These are phyloP conservation scores for Chrysomela aeneicollis DNA, from an alignment of 2,888 invertebrate species.

Conservation along the genomic window DNA sequence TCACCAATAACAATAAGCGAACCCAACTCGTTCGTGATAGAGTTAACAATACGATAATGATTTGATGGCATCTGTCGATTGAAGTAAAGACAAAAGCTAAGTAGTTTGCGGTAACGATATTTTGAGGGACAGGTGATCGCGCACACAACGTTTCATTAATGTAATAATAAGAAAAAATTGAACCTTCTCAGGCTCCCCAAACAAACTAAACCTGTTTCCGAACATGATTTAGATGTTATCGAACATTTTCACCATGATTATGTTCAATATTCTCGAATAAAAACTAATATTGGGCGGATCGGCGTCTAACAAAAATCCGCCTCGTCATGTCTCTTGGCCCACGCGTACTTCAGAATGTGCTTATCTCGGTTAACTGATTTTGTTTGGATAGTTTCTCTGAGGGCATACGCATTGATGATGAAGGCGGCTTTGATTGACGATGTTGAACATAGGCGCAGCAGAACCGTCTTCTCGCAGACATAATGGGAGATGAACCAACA, in stretches of 20 bases:
- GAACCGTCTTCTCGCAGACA: background rate
- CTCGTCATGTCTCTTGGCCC: conserved; percentile 35
- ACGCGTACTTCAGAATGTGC: conserved; percentile 32
- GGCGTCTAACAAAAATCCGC: conserved; percentile 35
- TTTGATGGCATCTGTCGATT: background rate
- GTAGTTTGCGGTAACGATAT: conserved; percentile 5
- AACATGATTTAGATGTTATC: conserved; percentile 39
- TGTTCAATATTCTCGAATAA: conserved; percentile 38
- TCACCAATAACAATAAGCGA: background rate
- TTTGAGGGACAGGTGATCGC: conserved; percentile 21
- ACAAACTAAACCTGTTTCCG: conserved; percentile 36
- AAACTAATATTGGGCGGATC: conserved; percentile 39
- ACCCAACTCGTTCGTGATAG: background rate
- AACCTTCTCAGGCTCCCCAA: conserved; percentile 17
- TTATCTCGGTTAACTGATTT: conserved; percentile 28
- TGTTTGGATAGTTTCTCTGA: conserved; percentile 29
- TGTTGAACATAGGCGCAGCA: conserved; percentile 18
- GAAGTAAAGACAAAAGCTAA: background rate
- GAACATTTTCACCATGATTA: conserved; percentile 33
- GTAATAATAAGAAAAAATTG: conserved; percentile 9
- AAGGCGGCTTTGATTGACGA: conserved; percentile 25
- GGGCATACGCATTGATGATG: conserved; percentile 9
- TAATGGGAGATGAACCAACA: background rate
- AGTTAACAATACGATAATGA: background rate
- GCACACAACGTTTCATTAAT: conserved; percentile 9